phyloP scores from a whole-genome alignment of 2,888 invertebrate genomes.

The Polydrusus tereticollis region DNA sequence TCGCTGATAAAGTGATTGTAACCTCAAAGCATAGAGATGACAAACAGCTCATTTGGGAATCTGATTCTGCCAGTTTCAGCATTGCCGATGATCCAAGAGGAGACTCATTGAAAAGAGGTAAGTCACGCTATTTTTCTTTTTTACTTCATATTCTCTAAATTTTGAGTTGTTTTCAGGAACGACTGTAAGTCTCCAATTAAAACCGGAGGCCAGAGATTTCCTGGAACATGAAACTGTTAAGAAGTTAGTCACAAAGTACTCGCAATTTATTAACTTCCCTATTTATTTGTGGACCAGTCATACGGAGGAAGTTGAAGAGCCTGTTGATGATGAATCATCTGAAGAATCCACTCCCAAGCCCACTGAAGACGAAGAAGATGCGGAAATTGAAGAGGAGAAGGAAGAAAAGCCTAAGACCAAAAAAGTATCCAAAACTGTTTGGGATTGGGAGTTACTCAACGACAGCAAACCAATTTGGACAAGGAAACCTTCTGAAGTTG shows the following conservation, averaged over 20 bases:
- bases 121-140: neutral
- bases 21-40: constrained; percentile 96
- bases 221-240: constrained; percentile 92
- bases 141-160: no score
- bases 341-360: constrained; percentile 73
- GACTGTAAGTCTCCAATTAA: constrained; percentile 83
- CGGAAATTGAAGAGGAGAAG: constrained; percentile 78
- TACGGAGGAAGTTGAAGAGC: constrained; percentile 83
- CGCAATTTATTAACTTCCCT: constrained; percentile 99
- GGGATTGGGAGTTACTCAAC: constrained; percentile 98
- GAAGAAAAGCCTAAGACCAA: constrained; percentile 86
- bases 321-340: constrained; percentile 67
- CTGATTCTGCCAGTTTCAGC: constrained; percentile 91
- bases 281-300: constrained; percentile 91
- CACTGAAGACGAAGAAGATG: constrained; percentile 72
- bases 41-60: constrained; percentile 97
- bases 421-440: constrained; percentile 91
- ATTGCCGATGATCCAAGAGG: constrained; percentile 96
- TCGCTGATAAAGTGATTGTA: constrained; percentile 96
- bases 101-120: constrained; percentile 85
- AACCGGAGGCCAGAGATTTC: constrained; percentile 97
- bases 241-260: constrained; percentile 95
- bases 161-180: constrained; percentile 54
- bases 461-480: constrained; percentile 99
- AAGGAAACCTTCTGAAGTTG: constrained; percentile 87